Evolutionary conservation across 1,140 invertebrate genomes (phyloP), one percentile per base, ranked within the genome.

Genomic region (Xylocopa sonorina): DNA sequence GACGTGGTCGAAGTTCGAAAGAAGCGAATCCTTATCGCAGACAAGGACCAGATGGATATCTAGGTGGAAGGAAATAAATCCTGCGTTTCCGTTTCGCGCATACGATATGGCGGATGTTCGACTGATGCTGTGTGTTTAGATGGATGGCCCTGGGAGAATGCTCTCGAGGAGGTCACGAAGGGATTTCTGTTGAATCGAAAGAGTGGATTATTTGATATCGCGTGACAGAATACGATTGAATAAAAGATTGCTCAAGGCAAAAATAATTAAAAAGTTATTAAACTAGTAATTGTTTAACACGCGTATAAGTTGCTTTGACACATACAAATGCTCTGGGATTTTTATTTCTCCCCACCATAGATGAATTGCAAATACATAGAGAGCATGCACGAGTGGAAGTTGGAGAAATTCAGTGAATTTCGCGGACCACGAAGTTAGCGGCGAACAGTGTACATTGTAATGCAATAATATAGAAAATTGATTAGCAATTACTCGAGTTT

Each of bases 11-110:
- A 55, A 57, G 29, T 43, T 41, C 32, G 29, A 16, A 41, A 57
- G 14, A 18, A 41, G 71, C 63, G 72, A 80, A 80, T 80, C 62
- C 72, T 83, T 85, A 85, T 85, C 83, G 81, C 50, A 71, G 71
- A 82, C 66, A 50, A 53, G 73, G 43, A 6, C 43, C 6, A 12
- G 7, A 12, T 12, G 43, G 64, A 75, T 64, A 71, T 57, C 57
- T 74, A 32, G 12, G 34, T 71, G 53, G 41, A 64, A 66, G 50
- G 57, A 43, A 71, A 71, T 67, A 80, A 80, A 78, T 64, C 75
- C 57, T 63, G 29, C 38, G 62, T 78, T n/a, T 62, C 63, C 32
- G 53, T 78, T 81, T 81, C 62, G 64, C 53, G n/a, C 46, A 57
- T 55, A 21, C 7, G 78, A 83, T 77, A 72, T 77, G 60, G 58